phyloP scores from a whole-genome alignment of 2,888 invertebrate genomes.

The Lochmaea crataegi region DNA sequence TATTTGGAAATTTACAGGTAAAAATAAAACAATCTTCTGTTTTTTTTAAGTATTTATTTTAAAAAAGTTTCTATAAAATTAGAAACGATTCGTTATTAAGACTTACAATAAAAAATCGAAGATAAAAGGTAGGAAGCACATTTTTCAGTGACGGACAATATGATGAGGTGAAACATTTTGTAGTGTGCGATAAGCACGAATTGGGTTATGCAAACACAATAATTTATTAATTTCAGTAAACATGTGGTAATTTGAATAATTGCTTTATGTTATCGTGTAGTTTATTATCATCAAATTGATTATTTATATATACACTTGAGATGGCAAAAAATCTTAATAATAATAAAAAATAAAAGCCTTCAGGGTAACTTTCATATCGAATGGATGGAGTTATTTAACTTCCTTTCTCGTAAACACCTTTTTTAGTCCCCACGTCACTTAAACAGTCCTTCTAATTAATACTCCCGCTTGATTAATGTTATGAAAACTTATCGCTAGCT shows the following conservation, averaged over 20 bases:
- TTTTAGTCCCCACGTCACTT: no score
- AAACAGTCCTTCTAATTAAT: no score
- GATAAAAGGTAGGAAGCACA: background rate
- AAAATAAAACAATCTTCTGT: conserved; percentile 19
- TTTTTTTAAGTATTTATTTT: conserved; percentile 16
- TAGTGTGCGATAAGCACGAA: background rate
- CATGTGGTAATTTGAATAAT: background rate
- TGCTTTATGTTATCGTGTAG: no score
- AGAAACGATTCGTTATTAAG: conserved; percentile 21
- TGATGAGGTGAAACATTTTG: background rate
- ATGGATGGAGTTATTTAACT: no score
- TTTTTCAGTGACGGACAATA: background rate
- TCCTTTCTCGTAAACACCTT: no score
- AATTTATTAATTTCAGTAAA: background rate
- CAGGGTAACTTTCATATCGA: no score
- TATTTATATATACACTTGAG: no score
- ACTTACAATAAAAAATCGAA: background rate
- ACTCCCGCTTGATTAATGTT: no score
- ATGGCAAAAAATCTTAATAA: no score
- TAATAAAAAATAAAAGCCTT: no score
- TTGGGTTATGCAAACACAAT: background rate
- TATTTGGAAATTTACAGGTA: background rate
- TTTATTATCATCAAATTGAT: no score
- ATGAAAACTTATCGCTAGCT: background rate
- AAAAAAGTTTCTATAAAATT: conserved; percentile 38